phyloP scores from a whole-genome alignment of 1,140 invertebrate genomes.

The Solen grandis region DNA sequence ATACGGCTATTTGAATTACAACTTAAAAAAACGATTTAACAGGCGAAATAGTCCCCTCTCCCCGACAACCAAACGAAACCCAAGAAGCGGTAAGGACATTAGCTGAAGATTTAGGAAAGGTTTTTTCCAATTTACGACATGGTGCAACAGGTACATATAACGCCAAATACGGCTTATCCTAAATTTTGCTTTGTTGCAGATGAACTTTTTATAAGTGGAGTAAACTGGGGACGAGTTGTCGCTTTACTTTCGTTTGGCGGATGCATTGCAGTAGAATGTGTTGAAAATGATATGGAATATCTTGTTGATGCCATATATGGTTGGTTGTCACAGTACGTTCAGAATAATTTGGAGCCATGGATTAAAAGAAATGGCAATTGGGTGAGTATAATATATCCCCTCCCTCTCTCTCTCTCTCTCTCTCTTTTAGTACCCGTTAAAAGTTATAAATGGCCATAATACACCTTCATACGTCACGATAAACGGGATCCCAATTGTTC shows the following conservation, averaged over 20 bases:
- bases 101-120: constrained; percentile 79
- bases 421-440: too few species aligned
- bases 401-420: too few species aligned
- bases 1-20: constrained; percentile 65
- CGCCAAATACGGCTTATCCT: constrained; percentile 73
- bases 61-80: constrained; percentile 41
- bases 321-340: constrained; percentile 78
- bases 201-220: constrained; percentile 81
- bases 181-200: constrained; percentile 79
- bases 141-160: constrained; percentile 77
- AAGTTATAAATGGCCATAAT: too few species aligned
- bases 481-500: too few species aligned
- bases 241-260: constrained; percentile 81
- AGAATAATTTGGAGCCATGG: constrained; percentile 77
- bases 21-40: constrained; percentile 51
- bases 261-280: constrained; percentile 78
- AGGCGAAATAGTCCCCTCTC: constrained; percentile 60
- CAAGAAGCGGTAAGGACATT: constrained; percentile 72
- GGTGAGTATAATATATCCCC: too few species aligned
- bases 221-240: constrained; percentile 81
- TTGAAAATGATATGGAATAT: constrained; percentile 72
- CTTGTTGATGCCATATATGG: constrained; percentile 78
- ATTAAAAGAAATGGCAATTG: constrained; percentile 79
- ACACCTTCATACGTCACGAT: too few species aligned
- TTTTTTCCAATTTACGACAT: constrained; percentile 77